Evolutionary conservation across 2,888 invertebrate genomes (phyloP).

Genomic region (Heliconius erato): DNA sequence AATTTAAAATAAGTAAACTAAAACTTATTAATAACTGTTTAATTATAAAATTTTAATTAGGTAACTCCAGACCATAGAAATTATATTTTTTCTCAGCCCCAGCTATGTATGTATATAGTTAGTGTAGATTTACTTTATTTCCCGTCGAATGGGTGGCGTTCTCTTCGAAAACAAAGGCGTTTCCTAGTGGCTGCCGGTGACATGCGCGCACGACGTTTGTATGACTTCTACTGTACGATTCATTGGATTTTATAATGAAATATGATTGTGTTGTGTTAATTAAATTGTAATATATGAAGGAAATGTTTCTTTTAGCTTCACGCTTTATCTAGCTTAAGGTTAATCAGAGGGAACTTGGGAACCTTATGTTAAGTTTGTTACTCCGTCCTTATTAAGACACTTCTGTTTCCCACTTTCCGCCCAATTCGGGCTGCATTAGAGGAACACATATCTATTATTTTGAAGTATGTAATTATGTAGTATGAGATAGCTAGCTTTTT

Average conservation of each 20-base stretch:
- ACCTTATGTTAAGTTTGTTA: too few species aligned
- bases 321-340: too few species aligned
- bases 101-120: constrained; percentile 60
- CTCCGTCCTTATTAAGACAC: too few species aligned
- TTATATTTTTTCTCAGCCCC: constrained; percentile 60
- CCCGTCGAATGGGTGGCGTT: constrained; percentile 68
- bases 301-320: background rate
- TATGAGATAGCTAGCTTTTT: too few species aligned
- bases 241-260: constrained; percentile 22
- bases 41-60: background rate
- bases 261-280: background rate
- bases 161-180: constrained; percentile 79
- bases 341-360: too few species aligned
- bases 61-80: too few species aligned
- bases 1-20: background rate
- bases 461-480: too few species aligned
- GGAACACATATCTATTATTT: too few species aligned
- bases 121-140: constrained; percentile 80
- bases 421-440: too few species aligned
- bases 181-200: constrained; percentile 69
- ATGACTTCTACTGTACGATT: constrained; percentile 15
- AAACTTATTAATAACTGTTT: background rate
- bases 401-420: too few species aligned
- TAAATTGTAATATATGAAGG: background rate
- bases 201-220: constrained; percentile 38